phyloP scores from a whole-genome alignment of 2,113 vertebrate species.

The Gymnorhina tibicen region DNA sequence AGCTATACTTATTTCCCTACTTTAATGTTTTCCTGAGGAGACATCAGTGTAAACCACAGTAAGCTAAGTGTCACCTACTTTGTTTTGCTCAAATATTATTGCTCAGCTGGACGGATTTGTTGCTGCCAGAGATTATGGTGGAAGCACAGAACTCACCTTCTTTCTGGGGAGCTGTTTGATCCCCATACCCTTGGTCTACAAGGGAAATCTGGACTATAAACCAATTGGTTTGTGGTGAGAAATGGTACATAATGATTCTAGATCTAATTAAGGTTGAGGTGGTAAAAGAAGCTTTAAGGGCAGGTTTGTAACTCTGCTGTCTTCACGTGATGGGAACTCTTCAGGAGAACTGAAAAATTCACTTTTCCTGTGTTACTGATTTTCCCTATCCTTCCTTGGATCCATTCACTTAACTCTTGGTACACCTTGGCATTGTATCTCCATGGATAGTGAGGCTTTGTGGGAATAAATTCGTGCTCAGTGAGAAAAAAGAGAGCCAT shows the following conservation, averaged over 20 bases:
- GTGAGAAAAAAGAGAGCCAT: neutral
- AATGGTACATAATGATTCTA: neutral
- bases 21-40: neutral
- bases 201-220: neutral
- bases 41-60: neutral
- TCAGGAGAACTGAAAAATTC: neutral
- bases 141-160: neutral
- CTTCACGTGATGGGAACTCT: fast-evolving
- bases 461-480: neutral
- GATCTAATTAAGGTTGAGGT: neutral
- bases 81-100: neutral
- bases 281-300: neutral
- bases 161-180: neutral
- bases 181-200: neutral
- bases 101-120: neutral
- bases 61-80: neutral
- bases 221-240: neutral
- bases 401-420: neutral
- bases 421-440: neutral
- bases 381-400: neutral
- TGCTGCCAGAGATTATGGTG: neutral
- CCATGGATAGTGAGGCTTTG: neutral
- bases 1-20: neutral
- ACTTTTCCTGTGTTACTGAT: neutral
- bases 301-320: neutral